Percentiles rank a stretch among this genome's conserved stretches.
phyloP scores from a whole-genome alignment of 2,888 invertebrate species.

The Tetropium fuscum region DNA sequence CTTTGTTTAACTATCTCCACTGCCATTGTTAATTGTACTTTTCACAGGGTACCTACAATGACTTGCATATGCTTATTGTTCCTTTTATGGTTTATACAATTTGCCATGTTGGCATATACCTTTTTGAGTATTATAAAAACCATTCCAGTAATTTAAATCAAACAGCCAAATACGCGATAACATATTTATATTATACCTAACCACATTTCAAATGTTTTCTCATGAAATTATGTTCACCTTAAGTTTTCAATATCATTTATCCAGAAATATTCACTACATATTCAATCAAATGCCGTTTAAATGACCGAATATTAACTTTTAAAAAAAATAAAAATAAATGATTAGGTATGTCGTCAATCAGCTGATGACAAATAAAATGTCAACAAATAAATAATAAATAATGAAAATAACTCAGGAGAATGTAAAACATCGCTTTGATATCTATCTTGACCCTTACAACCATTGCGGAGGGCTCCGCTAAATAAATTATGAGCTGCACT shows the following conservation, averaged over 20 bases:
- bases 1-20: too few relatives aligned
- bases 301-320: too few relatives aligned
- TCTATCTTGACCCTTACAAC: background rate
- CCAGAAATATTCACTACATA: background rate
- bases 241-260: background rate
- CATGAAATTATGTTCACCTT: background rate
- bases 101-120: too few relatives aligned
- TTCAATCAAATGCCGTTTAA: background rate
- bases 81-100: too few relatives aligned
- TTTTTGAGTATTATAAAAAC: too few relatives aligned
- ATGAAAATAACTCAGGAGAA: constrained; percentile 22
- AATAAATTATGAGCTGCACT: constrained; percentile 57
- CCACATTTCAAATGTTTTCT: background rate
- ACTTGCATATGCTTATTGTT: too few relatives aligned
- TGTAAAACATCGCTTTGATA: background rate
- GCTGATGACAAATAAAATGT: constrained; percentile 58
- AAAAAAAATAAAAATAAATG: constrained; percentile 6
- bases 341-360: constrained; percentile 50
- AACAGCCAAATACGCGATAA: background rate
- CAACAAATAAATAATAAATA: constrained; percentile 49
- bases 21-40: too few relatives aligned
- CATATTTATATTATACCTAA: too few relatives aligned
- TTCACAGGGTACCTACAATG: too few relatives aligned
- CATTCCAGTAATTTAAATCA: too few relatives aligned
- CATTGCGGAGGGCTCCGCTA: background rate